Evolutionary conservation across 2,888 invertebrate genomes (phyloP), one percentile per base, ranked within the genome.

Genomic region (Ormyrus rosae): DNA sequence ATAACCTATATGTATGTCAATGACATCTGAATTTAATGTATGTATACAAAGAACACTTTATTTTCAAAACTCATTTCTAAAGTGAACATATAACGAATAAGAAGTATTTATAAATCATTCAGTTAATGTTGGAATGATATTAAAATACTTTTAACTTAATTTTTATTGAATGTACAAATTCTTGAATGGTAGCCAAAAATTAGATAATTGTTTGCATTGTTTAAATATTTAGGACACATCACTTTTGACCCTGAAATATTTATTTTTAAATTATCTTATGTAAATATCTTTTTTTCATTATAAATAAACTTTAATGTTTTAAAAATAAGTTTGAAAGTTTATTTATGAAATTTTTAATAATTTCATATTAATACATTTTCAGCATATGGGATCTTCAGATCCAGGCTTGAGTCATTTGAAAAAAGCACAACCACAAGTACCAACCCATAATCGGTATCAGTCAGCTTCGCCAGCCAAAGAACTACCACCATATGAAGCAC

Each of bases 401-500:
- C 77, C 34, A n/a, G 65, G 69, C 9, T 93, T 80, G 53, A 80
- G 69, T n/a, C 77, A 80, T 51, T 55, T 93, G 84, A 94, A 95
- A 83, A 95, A 96, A 89, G 96, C 96, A 8, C 96, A 96, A 88
- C 96, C 96, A 0, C 96, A 96, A 91, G 95, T 96, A 63, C 95
- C 96, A 79, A 93, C 93, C 34, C 93, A 93, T 83, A 91, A 90
- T 82, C 91, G 93, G 84, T 93, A 93, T 64, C 93, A 93, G 85
- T 91, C 91, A 65, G 90, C 92, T 67, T 91, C 92, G 45, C 92
- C 92, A 56, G 93, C 93, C 50, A 93, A 93, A 86, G 93, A 93
- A 81, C 80, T 91, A 50, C 92, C 92, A 0, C 92, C 92, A 0
- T 92, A 92, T 79, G 92, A 93, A 91, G 88, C 94, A 88, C 91